Evolutionary conservation across 1,140 invertebrate genomes (phyloP), one percentile per base, ranked within the genome.

Genomic region (Gryllus bimaculatus): DNA sequence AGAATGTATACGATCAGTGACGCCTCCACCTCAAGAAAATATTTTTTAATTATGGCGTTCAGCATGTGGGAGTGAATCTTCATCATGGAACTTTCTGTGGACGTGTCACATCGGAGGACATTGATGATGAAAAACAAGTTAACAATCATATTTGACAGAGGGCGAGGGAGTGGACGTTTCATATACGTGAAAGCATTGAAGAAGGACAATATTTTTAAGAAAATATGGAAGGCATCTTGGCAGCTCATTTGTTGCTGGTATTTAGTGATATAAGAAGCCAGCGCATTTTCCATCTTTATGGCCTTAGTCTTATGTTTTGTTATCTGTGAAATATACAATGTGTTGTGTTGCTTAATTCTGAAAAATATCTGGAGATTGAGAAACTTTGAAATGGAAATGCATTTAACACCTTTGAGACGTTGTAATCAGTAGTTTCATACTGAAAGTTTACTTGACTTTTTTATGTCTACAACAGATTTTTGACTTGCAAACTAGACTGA

Each of bases 71-170:
- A 18, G 84, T 92, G 78, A n/a, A 92, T 95, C 80, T 96, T 97
- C 83, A 89, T 95, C 13, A 88, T 90, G 39, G 95, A 95, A 74
- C 86, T 96, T 93, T 94, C 81, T 95, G 93, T 84, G 95, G 95
- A 1, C 87, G 93, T 81, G 89, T 93, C 47, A 92, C 93, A n/a
- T 7, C 91, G 92, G 83, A 88, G 92, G 84, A 89, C 91, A 82
- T 89, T 89, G 84, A 87, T 89, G 78, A 88, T 90, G 85, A 93
- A 93, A 85, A 92, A 91, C 39, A 80, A 80, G 47, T n/a, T 81
- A 75, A 47, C 15, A n/a, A 48, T 39, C 26, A 39, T 5, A 39
- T 39, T 39, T 39, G 26, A 39, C 26, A 5, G 26, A n/a, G 26
- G 26, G 26, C 1, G 54, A 7, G 54, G 54, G 54, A 7, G 7